These are phyloP conservation scores for Labrus mixtus DNA, from an alignment of 2,113 vertebrate genomes.

Conservation along the genomic window DNA sequence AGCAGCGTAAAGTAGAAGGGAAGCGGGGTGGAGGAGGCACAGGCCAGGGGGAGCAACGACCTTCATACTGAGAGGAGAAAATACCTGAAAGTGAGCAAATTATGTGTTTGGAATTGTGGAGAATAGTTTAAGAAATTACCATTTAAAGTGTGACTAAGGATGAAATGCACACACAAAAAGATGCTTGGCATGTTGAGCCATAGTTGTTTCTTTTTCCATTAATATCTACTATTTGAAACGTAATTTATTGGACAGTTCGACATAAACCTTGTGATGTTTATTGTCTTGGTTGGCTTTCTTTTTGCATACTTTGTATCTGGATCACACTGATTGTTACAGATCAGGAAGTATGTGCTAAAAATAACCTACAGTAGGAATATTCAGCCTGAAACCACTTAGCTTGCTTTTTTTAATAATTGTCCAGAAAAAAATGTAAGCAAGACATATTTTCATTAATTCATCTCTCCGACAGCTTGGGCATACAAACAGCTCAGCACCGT, in stretches of 20 bases:
- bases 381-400: slow-evolving; percentile 7
- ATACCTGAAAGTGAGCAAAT: slow-evolving; percentile 17
- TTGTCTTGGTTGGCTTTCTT: not conserved
- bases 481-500: slow-evolving; percentile 30
- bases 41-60: slow-evolving; percentile 1
- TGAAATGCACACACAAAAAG: too few relatives aligned
- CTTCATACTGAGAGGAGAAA: not conserved
- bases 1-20: slow-evolving; percentile 29
- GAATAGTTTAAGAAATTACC: not conserved
- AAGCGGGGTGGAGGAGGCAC: slow-evolving; percentile 2
- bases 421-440: slow-evolving; percentile 44
- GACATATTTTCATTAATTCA: slow-evolving; percentile 19
- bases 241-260: too few relatives aligned
- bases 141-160: not conserved
- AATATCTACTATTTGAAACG: too few relatives aligned
- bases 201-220: too few relatives aligned
- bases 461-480: slow-evolving; percentile 20
- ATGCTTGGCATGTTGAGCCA: too few relatives aligned
- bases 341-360: not conserved
- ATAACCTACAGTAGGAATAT: not conserved
- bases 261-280: not conserved
- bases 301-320: not conserved
- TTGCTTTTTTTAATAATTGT: slow-evolving; percentile 36
- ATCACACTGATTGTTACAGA: not conserved
- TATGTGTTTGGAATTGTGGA: not conserved